Conservation (phyloP, 2,113 vertebrate species). For the Apeltes quadracus region DNA sequence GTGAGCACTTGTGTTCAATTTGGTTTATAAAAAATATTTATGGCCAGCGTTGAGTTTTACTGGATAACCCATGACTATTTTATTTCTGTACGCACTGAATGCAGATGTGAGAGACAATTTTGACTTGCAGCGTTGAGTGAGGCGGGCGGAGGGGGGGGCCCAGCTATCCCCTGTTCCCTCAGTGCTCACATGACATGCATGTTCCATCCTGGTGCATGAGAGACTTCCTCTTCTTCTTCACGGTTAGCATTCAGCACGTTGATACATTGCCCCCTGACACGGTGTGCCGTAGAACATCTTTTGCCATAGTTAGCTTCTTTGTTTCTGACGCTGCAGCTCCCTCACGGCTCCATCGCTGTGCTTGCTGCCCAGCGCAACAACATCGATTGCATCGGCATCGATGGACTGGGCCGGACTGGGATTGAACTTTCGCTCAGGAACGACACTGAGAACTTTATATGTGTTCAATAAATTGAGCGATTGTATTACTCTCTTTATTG, state of each 20-base stretch:
- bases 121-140: background rate
- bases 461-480: background rate
- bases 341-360: conserved; percentile 21
- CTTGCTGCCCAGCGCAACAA: background rate
- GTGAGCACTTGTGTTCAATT: conserved; percentile 2
- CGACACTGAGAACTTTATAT: background rate
- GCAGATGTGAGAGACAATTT: background rate
- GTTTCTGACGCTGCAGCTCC: no score
- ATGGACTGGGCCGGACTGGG: background rate
- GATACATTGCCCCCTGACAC: no score
- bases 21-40: conserved; percentile 11
- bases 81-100: background rate
- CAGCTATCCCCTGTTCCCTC: background rate
- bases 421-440: background rate
- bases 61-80: background rate
- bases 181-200: background rate
- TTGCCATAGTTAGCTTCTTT: no score
- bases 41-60: background rate
- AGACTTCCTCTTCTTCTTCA: no score
- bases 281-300: no score
- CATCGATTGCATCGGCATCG: conserved; percentile 24
- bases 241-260: no score
- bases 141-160: background rate
- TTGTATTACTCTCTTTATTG: background rate
- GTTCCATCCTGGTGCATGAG: no score